Base-by-base conservation (phyloP, 2,797 vertebrate species). In the Macropus fuliginosus region DNA sequence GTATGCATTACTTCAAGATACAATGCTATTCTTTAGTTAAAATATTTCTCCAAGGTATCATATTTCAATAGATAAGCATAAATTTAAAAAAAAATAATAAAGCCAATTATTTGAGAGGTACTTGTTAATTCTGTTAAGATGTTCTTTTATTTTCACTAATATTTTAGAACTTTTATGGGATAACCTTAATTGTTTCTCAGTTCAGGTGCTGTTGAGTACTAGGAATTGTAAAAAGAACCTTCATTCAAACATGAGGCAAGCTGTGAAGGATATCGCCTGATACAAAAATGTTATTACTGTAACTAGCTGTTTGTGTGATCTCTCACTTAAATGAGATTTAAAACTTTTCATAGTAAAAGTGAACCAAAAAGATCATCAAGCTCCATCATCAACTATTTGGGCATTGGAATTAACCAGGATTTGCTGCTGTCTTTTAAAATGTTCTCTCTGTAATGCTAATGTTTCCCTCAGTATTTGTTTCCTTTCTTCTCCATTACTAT, bases 1-100 rank as follows among this genome's bases (percentile, higher is more conserved):
- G 90, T 96, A 92, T n/a, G 92, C 96, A 95, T 97, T 97, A 96
- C 92, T 98, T 98, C 98, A 97, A 98, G 98, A 97, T 96, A 97
- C 0, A 55, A 96, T 96, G 91, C 91, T 97, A 59, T 98, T 97
- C 93, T 98, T 96, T 94, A 97, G 74, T 96, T 98, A 95, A 91
- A 94, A 95, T 98, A 97, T 97, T 97, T 97, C 91, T 97, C 55
- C 29, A 92, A 95, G 95, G n/a, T 97, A 95, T 93, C 92, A 50
- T 97, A 98, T 96, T 98, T 97, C 62, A 91, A 93, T 54, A 95
- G 59, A 96, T 92, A 97, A 95, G 62, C 95, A 87, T 55, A 93
- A 57, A 46, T 46, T 55, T 55, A 12, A 31, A 62, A 31, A 62
- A 81, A 96, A 18, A 0, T 21, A 96, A 57, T 94, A 93, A 87